Conservation (phyloP, 2,888 invertebrate species). For the Chrysopilus asiliformis region DNA sequence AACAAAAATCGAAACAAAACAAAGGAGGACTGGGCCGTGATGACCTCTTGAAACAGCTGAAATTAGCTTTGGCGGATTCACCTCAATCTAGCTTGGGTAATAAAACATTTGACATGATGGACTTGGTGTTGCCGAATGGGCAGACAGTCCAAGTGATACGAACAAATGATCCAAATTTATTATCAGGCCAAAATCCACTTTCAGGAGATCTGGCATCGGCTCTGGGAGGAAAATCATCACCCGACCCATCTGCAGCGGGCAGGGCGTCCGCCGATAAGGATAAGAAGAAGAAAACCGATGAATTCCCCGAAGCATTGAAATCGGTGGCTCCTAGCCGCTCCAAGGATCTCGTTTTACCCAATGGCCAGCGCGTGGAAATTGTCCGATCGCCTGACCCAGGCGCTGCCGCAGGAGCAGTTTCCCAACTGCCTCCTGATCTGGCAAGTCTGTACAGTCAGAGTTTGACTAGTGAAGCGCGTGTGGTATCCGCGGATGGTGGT, state of each 20-base stretch:
- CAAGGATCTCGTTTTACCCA: constrained; percentile 55
- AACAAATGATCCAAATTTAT: constrained; percentile 55
- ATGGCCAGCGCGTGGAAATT: constrained; percentile 62
- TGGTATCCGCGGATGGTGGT: constrained; percentile 40
- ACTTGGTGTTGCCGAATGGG: constrained; percentile 59
- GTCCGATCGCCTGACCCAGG: constrained; percentile 53
- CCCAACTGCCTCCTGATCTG: constrained; percentile 23
- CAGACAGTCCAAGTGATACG: constrained; percentile 61
- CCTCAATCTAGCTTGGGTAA: constrained; percentile 47
- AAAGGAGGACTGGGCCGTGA: constrained; percentile 49
- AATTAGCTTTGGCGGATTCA: constrained; percentile 57
- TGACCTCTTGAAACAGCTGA: constrained; percentile 58
- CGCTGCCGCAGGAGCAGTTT: constrained; percentile 38
- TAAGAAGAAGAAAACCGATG: neutral
- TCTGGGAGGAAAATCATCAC: neutral
- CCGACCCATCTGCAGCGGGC: neutral
- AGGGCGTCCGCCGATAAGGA: neutral
- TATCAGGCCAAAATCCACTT: constrained; percentile 44
- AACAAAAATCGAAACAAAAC: constrained; percentile 39
- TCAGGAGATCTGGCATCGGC: constrained; percentile 27
- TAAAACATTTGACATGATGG: constrained; percentile 55
- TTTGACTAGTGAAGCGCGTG: constrained; percentile 35
- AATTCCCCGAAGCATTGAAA: constrained; percentile 2
- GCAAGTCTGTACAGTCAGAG: constrained; percentile 29
- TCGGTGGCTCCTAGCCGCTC: constrained; percentile 34